phyloP scores from a whole-genome alignment of 2,888 invertebrate genomes.

The Diabrotica balteata region DNA sequence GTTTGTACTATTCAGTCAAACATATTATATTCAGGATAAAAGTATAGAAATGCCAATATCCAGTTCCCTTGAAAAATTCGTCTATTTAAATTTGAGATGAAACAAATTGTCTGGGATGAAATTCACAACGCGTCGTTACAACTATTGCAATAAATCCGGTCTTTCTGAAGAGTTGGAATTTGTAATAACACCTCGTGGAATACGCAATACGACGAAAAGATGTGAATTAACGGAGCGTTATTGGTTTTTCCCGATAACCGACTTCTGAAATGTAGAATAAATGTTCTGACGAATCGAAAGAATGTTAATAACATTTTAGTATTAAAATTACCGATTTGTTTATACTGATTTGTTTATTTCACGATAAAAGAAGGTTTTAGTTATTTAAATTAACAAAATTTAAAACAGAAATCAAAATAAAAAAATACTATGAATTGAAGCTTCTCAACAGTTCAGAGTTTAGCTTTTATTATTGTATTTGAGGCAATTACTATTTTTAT shows the following conservation, averaged over 20 bases:
- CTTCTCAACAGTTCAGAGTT: too few species aligned
- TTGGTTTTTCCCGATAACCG: slow-evolving; percentile 2
- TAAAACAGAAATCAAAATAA: too few species aligned
- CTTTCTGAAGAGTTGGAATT: slow-evolving; percentile 9
- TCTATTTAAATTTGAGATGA: slow-evolving; percentile 5
- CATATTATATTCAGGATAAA: neutral
- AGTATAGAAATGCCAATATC: neutral
- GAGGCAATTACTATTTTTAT: too few species aligned
- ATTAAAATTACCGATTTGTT: neutral
- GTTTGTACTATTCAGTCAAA: too few species aligned
- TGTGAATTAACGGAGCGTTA: slow-evolving; percentile 6
- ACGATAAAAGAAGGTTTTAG: too few species aligned
- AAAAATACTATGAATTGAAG: too few species aligned
- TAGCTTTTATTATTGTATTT: too few species aligned
- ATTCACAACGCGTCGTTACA: slow-evolving; percentile 1
- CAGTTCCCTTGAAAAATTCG: neutral
- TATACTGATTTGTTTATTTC: too few species aligned
- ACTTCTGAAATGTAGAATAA: too few species aligned
- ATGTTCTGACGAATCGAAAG: neutral
- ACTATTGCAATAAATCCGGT: slow-evolving; percentile 10
- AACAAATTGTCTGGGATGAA: slow-evolving; percentile 10
- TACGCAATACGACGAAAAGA: slow-evolving; percentile 10
- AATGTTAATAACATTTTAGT: neutral
- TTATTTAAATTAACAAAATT: too few species aligned
- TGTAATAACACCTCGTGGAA: slow-evolving; percentile 8